These are phyloP conservation scores for Holotrichia oblita DNA, from an alignment of 1,140 invertebrate species.

Conservation along the genomic window DNA sequence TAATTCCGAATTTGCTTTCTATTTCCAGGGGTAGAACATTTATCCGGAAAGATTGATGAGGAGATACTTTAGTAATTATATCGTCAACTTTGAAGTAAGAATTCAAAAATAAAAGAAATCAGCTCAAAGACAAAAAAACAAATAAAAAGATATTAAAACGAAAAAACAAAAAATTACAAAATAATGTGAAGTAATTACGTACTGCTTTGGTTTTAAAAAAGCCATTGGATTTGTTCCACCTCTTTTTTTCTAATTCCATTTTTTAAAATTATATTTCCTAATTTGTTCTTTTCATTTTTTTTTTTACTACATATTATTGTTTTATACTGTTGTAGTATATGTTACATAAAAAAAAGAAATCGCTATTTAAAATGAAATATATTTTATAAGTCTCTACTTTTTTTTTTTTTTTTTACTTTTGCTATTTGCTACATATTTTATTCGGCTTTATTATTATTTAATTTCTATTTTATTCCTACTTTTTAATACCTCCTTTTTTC, in stretches of 20 bases:
- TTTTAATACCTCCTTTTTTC: neutral
- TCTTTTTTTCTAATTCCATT: neutral
- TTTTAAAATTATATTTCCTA: neutral
- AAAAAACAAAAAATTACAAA: slow-evolving; percentile 19
- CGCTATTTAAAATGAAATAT: neutral
- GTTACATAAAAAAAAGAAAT: too few species aligned
- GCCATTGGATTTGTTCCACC: slow-evolving; percentile 11
- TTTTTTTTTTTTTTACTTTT: neutral
- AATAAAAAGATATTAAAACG: neutral
- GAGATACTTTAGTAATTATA: slow-evolving; percentile 28
- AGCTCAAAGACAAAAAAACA: slow-evolving; percentile 29
- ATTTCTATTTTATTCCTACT: neutral
- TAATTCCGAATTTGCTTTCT: slow-evolving; percentile 43
- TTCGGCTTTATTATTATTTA: too few species aligned
- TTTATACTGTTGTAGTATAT: too few species aligned
- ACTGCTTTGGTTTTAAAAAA: slow-evolving; percentile 39
- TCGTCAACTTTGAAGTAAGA: slow-evolving; percentile 34
- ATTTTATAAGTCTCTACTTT: too few species aligned
- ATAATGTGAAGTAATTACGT: slow-evolving; percentile 12
- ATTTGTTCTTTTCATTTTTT: neutral
- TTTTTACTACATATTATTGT: neutral
- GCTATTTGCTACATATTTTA: neutral
- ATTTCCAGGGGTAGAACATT: slow-evolving; percentile 58
- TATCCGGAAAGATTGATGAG: slow-evolving; percentile 57
- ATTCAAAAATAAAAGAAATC: neutral